Evolutionary conservation across 1,140 invertebrate species (phyloP), one percentile per base, ranked within the genome.

Genomic region (Lepidurus packardi): DNA sequence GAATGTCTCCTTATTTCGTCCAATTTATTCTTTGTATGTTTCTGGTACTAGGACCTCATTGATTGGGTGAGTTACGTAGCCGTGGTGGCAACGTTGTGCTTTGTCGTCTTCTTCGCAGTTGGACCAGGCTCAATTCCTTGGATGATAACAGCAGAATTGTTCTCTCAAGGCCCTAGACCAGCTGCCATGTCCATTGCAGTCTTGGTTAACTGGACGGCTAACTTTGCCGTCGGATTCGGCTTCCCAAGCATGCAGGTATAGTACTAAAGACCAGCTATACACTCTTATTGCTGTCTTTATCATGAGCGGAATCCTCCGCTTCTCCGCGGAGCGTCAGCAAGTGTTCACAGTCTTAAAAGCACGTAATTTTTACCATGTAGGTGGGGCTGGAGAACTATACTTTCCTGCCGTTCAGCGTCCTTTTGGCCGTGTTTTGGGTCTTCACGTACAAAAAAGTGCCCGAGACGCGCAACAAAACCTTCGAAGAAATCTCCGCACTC

Each of bases 141-240:
- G 97, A 93, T 99, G 90, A 99, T 98, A 83, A 98, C 97, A 9
- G 95, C 97, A 47, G 98, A 99, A 86, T 88, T 99, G 65, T 99
- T 99, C 87, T 94, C 95, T 8, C 97, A 99, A 86, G 96, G 95
- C 65, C 95, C 97, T 16, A 88, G 97, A 81, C 95, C 97, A 42
- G 95, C 95, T 78, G 98, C 98, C 81, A 98, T 98, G 93, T 97
- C 96, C 81, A 95, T 99, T 81, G 95, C 97, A 34, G 96, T 98
- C 34, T 89, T 98, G 81, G 93, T 98, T 86, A 99, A 99, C 89
- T 99, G 98, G 98, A 90, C 96, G 84, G 94, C 95, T 83, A 99
- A 98, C 87, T 98, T 98, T 87, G 87, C 97, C 78, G 97, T 99
- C 82, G 97, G 96, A 82, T 95, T 98, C 84, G 91, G 91, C 82